Evolutionary conservation across 2,113 vertebrate species (phyloP).

Genomic region (Muntiacus reevesi): DNA sequence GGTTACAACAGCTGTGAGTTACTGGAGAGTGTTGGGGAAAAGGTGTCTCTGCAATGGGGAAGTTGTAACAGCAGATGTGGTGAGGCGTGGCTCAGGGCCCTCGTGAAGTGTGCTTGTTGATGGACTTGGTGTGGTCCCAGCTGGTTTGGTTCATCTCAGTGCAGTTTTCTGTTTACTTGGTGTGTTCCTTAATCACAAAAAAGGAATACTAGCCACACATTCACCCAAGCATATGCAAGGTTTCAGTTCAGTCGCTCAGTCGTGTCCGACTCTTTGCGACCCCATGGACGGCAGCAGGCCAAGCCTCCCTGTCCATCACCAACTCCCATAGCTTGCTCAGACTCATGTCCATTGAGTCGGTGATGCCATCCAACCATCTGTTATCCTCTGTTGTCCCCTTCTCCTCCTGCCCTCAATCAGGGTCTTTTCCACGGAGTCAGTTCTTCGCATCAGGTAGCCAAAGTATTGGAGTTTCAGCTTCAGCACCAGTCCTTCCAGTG

Average conservation of each 20-base stretch:
- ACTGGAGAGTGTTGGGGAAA: accelerated
- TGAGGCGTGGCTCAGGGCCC: accelerated
- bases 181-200: neutral
- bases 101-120: accelerated
- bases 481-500: neutral
- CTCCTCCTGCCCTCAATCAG: neutral
- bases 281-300: accelerated
- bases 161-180: neutral
- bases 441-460: neutral
- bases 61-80: neutral
- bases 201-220: neutral
- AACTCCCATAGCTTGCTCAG: neutral
- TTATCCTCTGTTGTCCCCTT: neutral
- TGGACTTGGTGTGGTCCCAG: neutral
- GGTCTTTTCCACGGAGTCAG: neutral
- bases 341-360: accelerated
- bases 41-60: neutral
- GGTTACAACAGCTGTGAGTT: neutral
- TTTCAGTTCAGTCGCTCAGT: accelerated
- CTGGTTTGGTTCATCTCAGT: neutral
- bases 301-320: neutral
- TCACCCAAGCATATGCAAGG: neutral
- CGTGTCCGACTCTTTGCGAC: accelerated
- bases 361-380: neutral
- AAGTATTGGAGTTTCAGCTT: neutral